A percentile compares a stretch with the other conserved stretches of the same genome.
Evolutionary conservation across 1,140 invertebrate species (phyloP).

Genomic region (Monomorium pharaonis): DNA sequence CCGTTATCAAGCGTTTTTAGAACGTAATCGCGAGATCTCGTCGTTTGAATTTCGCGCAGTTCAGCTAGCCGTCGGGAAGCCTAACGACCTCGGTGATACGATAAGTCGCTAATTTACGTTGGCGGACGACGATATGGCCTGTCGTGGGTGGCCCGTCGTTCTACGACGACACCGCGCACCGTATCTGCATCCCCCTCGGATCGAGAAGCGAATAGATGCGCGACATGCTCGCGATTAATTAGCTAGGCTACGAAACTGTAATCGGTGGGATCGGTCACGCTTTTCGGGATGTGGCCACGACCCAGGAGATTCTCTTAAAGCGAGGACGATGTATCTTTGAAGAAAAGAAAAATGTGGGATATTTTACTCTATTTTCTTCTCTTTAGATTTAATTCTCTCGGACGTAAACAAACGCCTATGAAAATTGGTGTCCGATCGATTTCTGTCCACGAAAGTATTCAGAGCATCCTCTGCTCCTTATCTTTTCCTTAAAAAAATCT

Average conservation of each 20-base stretch:
- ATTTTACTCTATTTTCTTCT: background rate
- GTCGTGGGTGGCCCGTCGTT: conserved; percentile 79
- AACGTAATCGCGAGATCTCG: conserved; percentile 49
- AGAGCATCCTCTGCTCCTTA: background rate
- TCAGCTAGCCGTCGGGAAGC: conserved; percentile 18
- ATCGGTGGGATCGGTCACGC: conserved; percentile 79
- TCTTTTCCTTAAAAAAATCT: too few relatives aligned
- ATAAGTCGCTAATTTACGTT: conserved; percentile 83
- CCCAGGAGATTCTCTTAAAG: conserved; percentile 18
- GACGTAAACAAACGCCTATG: too few relatives aligned
- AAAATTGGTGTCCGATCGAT: too few relatives aligned
- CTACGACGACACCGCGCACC: conserved; percentile 43
- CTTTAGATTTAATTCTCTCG: background rate
- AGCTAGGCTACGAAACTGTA: conserved; percentile 74
- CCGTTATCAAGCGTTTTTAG: background rate
- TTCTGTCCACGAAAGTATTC: too few relatives aligned
- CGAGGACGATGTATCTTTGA: background rate
- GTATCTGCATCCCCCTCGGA: background rate
- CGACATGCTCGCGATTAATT: conserved; percentile 82
- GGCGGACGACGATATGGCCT: conserved; percentile 76
- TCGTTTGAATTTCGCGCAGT: conserved; percentile 59
- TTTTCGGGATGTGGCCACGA: conserved; percentile 68
- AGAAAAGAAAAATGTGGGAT: background rate
- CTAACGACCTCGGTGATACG: conserved; percentile 73
- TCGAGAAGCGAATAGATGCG: conserved; percentile 57